These are phyloP conservation scores for Phacellophora camtschatica DNA, from an alignment of 30 jellyfish, hydroid and myxozoan genomes.

Conservation along the genomic window DNA sequence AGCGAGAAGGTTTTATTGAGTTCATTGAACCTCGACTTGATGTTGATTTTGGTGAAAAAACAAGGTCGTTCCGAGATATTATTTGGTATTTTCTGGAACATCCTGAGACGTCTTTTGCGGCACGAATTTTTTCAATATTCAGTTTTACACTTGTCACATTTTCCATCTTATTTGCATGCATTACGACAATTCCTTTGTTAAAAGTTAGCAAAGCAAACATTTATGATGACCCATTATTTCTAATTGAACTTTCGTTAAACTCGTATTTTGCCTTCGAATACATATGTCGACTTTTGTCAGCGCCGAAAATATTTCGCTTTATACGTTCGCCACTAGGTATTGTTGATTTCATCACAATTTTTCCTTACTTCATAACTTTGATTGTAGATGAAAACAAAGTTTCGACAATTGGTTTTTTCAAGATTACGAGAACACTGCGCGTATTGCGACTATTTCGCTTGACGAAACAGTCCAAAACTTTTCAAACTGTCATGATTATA, in stretches of 20 bases:
- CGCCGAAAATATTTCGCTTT: slow-evolving; percentile 67
- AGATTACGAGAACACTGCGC: slow-evolving; percentile 70
- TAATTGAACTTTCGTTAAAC: slow-evolving; percentile 46
- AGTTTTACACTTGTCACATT: slow-evolving; percentile 34
- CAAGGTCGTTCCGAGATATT: neutral
- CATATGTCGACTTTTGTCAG: slow-evolving; percentile 36
- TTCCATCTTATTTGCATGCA: slow-evolving; percentile 57
- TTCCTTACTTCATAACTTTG: slow-evolving; percentile 58
- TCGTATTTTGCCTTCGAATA: slow-evolving; percentile 65
- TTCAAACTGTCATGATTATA: slow-evolving; percentile 60
- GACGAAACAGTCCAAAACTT: slow-evolving; percentile 63
- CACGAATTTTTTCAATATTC: slow-evolving; percentile 59
- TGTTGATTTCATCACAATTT: slow-evolving; percentile 70
- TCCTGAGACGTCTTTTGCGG: slow-evolving; percentile 76
- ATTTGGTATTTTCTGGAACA: slow-evolving; percentile 78
- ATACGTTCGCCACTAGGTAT: slow-evolving; percentile 34
- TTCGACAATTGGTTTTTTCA: slow-evolving; percentile 25
- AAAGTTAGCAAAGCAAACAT: neutral
- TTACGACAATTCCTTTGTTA: slow-evolving; percentile 52
- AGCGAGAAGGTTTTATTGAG: slow-evolving; percentile 75
- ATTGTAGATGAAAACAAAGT: slow-evolving; percentile 35
- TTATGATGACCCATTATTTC: slow-evolving; percentile 36
- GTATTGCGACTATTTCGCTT: slow-evolving; percentile 75
- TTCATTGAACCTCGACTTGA: neutral
- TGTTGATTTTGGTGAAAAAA: neutral